A percentile compares a stretch with the other conserved stretches of the same genome.
phyloP scores from a whole-genome alignment of 1,140 invertebrate species.

The Pogonognathellus flavescens region DNA sequence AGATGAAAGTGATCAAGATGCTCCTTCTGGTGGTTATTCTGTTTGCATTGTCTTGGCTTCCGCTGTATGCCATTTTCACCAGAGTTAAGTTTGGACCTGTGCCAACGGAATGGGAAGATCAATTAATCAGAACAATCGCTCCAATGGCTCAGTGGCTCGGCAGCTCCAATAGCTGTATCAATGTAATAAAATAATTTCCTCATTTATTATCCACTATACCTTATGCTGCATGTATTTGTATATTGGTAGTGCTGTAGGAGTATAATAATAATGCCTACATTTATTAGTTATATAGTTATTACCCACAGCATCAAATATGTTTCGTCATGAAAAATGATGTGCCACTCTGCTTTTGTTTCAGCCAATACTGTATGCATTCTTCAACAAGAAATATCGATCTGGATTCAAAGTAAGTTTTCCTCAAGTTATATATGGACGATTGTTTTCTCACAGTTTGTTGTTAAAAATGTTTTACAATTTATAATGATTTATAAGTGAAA shows the following conservation, averaged over 20 bases:
- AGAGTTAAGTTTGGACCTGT: conserved; percentile 69
- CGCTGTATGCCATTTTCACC: conserved; percentile 73
- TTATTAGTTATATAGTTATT: no score
- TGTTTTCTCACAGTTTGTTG: no score
- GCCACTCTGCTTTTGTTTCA: neutral
- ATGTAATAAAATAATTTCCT: conserved; percentile 45
- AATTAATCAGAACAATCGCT: conserved; percentile 69
- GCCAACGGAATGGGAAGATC: conserved; percentile 66
- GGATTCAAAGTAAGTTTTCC: conserved; percentile 64
- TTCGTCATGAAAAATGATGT: neutral
- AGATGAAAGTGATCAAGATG: conserved; percentile 76
- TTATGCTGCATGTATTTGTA: no score
- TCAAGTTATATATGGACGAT: neutral
- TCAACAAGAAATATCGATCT: conserved; percentile 66
- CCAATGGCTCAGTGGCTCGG: conserved; percentile 77
- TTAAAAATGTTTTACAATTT: neutral
- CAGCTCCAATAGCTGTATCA: conserved; percentile 69
- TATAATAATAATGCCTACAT: no score
- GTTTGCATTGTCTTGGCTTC: conserved; percentile 76
- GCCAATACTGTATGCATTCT: conserved; percentile 66
- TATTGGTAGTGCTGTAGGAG: no score
- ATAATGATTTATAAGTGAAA: neutral
- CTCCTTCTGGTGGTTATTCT: conserved; percentile 74
- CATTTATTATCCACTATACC: no score
- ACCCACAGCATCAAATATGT: neutral